Evolutionary conservation across 2,888 invertebrate genomes (phyloP).

Genomic region (Dynastes hyllus): DNA sequence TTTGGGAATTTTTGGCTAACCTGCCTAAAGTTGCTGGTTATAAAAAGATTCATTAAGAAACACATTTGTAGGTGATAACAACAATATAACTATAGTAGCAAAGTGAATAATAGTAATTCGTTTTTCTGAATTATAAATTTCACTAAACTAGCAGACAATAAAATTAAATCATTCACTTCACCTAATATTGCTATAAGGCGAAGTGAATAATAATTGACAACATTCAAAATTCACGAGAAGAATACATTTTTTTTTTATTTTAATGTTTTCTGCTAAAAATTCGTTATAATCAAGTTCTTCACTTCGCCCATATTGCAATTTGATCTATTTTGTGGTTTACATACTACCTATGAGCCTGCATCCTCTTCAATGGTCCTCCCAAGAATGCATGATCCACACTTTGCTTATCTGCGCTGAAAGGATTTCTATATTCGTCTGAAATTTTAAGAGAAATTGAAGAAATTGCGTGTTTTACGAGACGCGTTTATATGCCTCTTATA

Average conservation of each 20-base stretch:
- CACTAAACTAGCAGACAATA: neutral
- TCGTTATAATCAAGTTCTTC: neutral
- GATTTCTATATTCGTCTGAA: conserved; percentile 46
- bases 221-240: neutral
- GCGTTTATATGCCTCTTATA: neutral
- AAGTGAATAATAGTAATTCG: neutral
- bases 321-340: too few species aligned
- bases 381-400: conserved; percentile 30
- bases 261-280: neutral
- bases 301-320: too few species aligned
- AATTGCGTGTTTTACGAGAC: neutral
- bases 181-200: neutral
- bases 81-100: too few species aligned
- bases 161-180: neutral
- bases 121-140: neutral
- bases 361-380: conserved; percentile 21
- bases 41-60: too few species aligned
- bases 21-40: too few species aligned
- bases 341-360: conserved; percentile 34
- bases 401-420: conserved; percentile 25
- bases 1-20: too few species aligned
- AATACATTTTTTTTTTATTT: neutral
- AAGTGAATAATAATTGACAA: neutral
- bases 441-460: conserved; percentile 12
- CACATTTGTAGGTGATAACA: too few species aligned